Percentiles rank a stretch among this genome's conserved stretches.
Conservation (phyloP, 2,797 vertebrate species). For the Sternotherus odoratus region DNA sequence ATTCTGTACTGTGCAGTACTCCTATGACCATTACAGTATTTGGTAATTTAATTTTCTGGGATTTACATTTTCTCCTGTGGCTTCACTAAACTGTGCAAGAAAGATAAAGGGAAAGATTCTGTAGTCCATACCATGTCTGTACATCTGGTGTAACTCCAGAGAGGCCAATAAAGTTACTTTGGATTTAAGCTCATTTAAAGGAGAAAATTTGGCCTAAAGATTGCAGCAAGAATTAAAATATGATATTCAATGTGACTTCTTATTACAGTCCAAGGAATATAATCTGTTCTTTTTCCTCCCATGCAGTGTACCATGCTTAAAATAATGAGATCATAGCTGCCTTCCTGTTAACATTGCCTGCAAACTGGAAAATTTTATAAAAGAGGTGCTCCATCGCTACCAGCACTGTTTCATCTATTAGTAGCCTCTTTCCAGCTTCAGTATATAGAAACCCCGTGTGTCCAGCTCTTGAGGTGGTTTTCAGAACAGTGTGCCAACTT, state of each 20-base stretch:
- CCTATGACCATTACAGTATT: background rate
- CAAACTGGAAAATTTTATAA: background rate
- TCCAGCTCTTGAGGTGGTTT: background rate
- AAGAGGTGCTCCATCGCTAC: background rate
- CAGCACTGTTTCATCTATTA: background rate
- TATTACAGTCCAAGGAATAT: constrained; percentile 1
- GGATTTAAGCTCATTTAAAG: background rate
- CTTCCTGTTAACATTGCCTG: background rate
- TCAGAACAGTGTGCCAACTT: constrained; percentile 15
- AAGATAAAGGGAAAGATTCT: constrained; percentile 25
- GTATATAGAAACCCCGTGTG: background rate
- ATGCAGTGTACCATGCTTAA: constrained; percentile 8
- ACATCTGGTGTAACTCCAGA: background rate
- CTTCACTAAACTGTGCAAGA: constrained; percentile 64
- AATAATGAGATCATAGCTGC: constrained; percentile 53
- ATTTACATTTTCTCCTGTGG: constrained; percentile 65
- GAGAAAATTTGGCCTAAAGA: background rate
- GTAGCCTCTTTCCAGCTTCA: background rate
- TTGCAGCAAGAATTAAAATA: constrained; percentile 52
- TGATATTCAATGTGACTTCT: constrained; percentile 55
- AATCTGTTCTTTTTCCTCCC: background rate
- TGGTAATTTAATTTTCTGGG: constrained; percentile 63
- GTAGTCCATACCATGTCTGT: background rate
- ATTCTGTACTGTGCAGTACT: background rate
- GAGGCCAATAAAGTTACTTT: background rate